Conservation (phyloP, 2,888 invertebrate species). For the Cactoblastis cactorum region DNA sequence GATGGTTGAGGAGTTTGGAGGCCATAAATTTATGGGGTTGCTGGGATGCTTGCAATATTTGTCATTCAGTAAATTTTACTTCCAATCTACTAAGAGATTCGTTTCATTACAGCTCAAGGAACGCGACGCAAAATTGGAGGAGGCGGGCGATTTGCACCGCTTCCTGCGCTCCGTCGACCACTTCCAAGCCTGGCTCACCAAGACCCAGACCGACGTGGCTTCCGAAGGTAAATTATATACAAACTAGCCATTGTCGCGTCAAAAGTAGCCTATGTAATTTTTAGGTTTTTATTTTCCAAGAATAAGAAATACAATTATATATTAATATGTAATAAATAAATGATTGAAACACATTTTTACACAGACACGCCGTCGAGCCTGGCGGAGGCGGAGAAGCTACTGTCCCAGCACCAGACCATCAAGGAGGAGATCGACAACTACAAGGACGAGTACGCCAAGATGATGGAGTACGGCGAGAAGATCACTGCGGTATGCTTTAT, state of each 20-base stretch:
- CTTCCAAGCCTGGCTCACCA: slow-evolving; percentile 99
- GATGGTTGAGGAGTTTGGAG: too few species aligned
- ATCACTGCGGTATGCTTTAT: slow-evolving; percentile 85
- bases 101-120: slow-evolving; percentile 87
- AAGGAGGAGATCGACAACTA: slow-evolving; percentile 99
- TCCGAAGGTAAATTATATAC: slow-evolving; percentile 91
- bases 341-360: too few species aligned
- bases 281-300: neutral
- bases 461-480: slow-evolving; percentile 99
- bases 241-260: too few species aligned
- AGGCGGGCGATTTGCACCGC: slow-evolving; percentile 98
- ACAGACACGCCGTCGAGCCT: slow-evolving; percentile 93
- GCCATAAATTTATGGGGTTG: too few species aligned
- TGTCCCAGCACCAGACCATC: slow-evolving; percentile 98
- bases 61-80: too few species aligned
- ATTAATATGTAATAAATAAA: too few species aligned
- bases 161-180: slow-evolving; percentile 99
- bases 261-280: neutral
- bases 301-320: neutral
- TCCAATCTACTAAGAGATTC: neutral
- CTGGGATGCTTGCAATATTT: too few species aligned
- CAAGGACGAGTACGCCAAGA: slow-evolving; percentile 97
- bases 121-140: slow-evolving; percentile 98
- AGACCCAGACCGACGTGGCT: slow-evolving; percentile 99
- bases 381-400: slow-evolving; percentile 97